Percentiles rank a stretch among this genome's conserved stretches.
Evolutionary conservation across 1,140 invertebrate genomes (phyloP).

Genomic region (Lordiphosa clarofinis): DNA sequence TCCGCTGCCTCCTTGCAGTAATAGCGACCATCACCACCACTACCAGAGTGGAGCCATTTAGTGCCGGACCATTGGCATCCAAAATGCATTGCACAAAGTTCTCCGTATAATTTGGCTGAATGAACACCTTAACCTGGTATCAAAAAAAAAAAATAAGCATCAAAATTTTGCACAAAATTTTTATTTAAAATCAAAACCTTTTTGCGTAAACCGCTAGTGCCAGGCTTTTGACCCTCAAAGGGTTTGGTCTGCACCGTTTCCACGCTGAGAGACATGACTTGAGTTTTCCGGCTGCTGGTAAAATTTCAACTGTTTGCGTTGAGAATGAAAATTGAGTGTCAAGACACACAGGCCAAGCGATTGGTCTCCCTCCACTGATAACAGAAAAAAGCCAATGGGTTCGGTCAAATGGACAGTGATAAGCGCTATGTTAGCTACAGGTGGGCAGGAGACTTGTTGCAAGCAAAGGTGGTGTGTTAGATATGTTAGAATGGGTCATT

Average conservation of each 20-base stretch:
- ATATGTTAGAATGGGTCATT: neutral
- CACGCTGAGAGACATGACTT: slow-evolving; percentile 60
- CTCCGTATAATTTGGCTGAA: slow-evolving; percentile 95
- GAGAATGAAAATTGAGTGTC: slow-evolving; percentile 60
- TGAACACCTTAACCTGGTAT: slow-evolving; percentile 94
- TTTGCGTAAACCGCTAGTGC: slow-evolving; percentile 98
- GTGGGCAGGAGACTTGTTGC: slow-evolving; percentile 2
- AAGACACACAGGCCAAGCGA: slow-evolving; percentile 25
- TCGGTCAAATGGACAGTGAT: slow-evolving; percentile 43
- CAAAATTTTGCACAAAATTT: too few relatives aligned
- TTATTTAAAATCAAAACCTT: slow-evolving; percentile 81
- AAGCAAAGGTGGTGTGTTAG: slow-evolving; percentile 13
- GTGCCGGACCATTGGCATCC: slow-evolving; percentile 86
- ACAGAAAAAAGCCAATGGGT: slow-evolving; percentile 17
- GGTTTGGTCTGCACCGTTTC: slow-evolving; percentile 82
- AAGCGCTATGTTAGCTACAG: slow-evolving; percentile 49
- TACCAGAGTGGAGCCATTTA: slow-evolving; percentile 88
- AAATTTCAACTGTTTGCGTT: slow-evolving; percentile 53
- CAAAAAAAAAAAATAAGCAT: too few relatives aligned
- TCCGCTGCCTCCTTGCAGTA: slow-evolving; percentile 91
- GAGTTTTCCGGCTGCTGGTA: slow-evolving; percentile 65
- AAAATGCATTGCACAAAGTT: slow-evolving; percentile 98
- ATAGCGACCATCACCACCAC: slow-evolving; percentile 98
- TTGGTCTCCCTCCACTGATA: slow-evolving; percentile 56
- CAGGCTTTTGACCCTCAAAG: slow-evolving; percentile 97